Base-by-base conservation (phyloP, 2,888 invertebrate species). In the Drosophila anomalata region DNA sequence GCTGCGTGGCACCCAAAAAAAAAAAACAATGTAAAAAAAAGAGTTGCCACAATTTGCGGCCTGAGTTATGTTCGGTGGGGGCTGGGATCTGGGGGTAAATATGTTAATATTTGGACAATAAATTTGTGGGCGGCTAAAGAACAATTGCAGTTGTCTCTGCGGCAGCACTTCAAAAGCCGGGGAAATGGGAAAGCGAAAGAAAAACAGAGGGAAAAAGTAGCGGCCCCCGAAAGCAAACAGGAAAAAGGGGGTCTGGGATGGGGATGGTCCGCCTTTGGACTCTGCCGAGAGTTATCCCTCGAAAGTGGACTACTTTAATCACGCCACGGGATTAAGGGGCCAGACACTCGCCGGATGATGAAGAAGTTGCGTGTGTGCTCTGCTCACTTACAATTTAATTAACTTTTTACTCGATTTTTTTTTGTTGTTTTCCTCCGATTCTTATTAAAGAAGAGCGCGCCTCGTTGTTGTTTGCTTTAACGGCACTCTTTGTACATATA, bases 31-130 rank as follows among this genome's bases (percentile, higher is more conserved):
- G 22, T 22, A 8, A 12, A 17, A 44, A 62, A 62, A 52, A 53
- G 61, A 73, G 82, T 55, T 61, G 71, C 65, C 79, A 39, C 65
- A 73, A 84, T 65, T 74, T 81, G 82, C 48, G 71, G 82, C 52
- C 61, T 69, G 76, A 87, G 73, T 81, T 85, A 87, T 84, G 82
- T 72, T 69, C 68, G 42, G 42, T 70, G 14, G 62, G 11, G 5
- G 14, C 41, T 17, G 41, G 36, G 1, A 42, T 17, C 47, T 65
- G 58, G 74, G 67, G 60, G 70, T 46, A 82, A 82, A 87, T 82
- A 82, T 87, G 88, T 87, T 88, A 88, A 84, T 84, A 88, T 84
- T 86, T 84, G 56, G 79, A 71, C 81, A 85, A 86, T 88, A 77
- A 83, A 88, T 81, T 79, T 56, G 56, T 73, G 62, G 47, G 46